A percentile compares a stretch with the other conserved stretches of the same genome.
Conservation (phyloP, 1,140 invertebrate species). For the Aethina tumida region DNA sequence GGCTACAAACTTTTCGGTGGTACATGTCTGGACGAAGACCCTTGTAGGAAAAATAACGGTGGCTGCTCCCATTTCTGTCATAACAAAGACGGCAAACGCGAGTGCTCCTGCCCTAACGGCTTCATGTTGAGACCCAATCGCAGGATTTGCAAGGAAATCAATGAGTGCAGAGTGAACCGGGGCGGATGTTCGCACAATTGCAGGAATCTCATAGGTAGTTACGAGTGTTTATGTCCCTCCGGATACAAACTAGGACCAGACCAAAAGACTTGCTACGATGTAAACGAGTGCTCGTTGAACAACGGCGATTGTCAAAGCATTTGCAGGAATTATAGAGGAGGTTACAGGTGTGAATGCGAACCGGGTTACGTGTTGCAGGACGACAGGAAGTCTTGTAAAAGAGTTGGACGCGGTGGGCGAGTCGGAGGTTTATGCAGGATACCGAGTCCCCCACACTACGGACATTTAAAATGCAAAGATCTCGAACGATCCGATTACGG, state of each 20-base stretch:
- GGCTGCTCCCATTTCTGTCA: slow-evolving; percentile 54
- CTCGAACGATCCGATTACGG: slow-evolving; percentile 10
- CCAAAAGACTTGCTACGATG: slow-evolving; percentile 43
- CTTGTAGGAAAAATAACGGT: slow-evolving; percentile 41
- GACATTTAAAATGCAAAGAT: slow-evolving; percentile 18
- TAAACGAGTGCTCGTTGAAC: slow-evolving; percentile 48
- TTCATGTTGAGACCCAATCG: slow-evolving; percentile 39
- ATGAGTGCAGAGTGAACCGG: slow-evolving; percentile 56
- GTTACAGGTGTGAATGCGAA: slow-evolving; percentile 39
- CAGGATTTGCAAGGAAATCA: slow-evolving; percentile 46
- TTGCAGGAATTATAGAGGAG: slow-evolving; percentile 39
- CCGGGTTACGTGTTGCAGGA: slow-evolving; percentile 29
- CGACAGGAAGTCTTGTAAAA: slow-evolving; percentile 18
- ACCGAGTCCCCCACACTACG: slow-evolving; percentile 15
- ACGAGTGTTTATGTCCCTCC: slow-evolving; percentile 43
- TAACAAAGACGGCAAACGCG: slow-evolving; percentile 29
- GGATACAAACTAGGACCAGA: slow-evolving; percentile 38
- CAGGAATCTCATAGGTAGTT: slow-evolving; percentile 54
- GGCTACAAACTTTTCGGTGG: slow-evolving; percentile 21
- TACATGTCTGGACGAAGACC: slow-evolving; percentile 24
- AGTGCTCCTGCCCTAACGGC: slow-evolving; percentile 47
- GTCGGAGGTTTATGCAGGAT: slow-evolving; percentile 14
- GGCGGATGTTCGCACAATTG: slow-evolving; percentile 58
- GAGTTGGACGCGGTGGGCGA: too few relatives aligned
- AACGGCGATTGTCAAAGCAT: slow-evolving; percentile 44